These are phyloP conservation scores for Cygnus buccinator DNA, from an alignment of 2,113 vertebrate genomes.

Conservation along the genomic window DNA sequence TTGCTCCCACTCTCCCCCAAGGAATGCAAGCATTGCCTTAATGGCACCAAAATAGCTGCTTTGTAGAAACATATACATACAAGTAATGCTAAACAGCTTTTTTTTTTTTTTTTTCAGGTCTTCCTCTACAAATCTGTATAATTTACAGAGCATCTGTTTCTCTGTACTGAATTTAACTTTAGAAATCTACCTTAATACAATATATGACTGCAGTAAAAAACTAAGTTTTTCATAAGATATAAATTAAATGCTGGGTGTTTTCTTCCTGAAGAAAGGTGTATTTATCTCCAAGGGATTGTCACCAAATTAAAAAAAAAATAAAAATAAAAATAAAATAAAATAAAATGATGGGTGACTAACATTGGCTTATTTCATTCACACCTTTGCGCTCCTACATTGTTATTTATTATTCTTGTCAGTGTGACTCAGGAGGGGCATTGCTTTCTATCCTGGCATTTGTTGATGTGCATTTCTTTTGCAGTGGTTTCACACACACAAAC, in stretches of 20 bases:
- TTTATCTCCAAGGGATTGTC: not conserved
- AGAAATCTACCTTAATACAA: not conserved
- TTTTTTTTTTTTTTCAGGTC: not conserved
- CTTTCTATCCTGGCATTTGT: not conserved
- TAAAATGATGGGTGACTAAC: not conserved
- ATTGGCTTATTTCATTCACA: not conserved
- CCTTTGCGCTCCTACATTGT: not conserved
- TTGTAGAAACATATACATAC: not conserved
- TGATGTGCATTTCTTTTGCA: not conserved
- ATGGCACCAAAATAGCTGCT: not conserved
- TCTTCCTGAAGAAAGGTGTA: not conserved
- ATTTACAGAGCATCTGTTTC: constrained; percentile 1
- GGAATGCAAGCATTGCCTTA: not conserved
- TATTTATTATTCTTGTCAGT: not conserved
- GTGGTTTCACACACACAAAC: not conserved
- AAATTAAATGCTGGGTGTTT: not conserved
- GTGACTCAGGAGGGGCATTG: not conserved
- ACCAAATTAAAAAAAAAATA: not conserved
- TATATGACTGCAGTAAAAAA: not conserved
- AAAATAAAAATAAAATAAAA: not conserved
- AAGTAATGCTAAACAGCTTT: constrained; percentile 29
- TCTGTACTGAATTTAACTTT: not conserved
- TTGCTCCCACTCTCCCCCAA: not conserved
- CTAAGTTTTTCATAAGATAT: not conserved
- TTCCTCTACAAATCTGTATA: not conserved